Conservation (phyloP, 2,797 vertebrate species). For the Chloroceryle inda region DNA sequence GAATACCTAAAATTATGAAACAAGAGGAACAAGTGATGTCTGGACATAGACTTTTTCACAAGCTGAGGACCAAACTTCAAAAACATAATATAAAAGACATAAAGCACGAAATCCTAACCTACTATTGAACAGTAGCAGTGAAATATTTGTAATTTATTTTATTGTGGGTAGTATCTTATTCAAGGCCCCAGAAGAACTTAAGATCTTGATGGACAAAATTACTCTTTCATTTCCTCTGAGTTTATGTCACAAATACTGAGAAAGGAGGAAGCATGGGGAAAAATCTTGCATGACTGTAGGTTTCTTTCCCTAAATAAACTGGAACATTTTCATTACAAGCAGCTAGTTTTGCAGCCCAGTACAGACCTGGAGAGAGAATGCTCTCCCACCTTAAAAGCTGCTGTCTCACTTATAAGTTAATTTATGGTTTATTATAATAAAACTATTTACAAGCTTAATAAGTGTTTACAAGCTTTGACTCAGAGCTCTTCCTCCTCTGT, state of each 20-base stretch:
- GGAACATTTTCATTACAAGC: not conserved
- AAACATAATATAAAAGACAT: not conserved
- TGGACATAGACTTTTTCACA: not conserved
- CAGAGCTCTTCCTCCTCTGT: not conserved
- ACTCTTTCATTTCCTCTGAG: not conserved
- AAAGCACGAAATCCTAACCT: not conserved
- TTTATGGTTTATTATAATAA: not conserved
- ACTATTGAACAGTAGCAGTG: not conserved
- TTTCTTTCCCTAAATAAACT: not conserved
- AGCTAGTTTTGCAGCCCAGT: not conserved
- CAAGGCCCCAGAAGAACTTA: not conserved
- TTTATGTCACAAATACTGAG: not conserved
- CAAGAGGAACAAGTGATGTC: not conserved
- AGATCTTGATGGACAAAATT: not conserved
- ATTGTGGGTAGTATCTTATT: not conserved
- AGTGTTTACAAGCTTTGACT: conserved; percentile 14
- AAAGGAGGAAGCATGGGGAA: not conserved
- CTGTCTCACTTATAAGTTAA: not conserved
- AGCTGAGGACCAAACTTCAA: not conserved
- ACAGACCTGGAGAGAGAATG: not conserved
- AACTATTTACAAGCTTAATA: conserved; percentile 1
- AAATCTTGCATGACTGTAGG: not conserved
- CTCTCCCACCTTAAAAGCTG: not conserved
- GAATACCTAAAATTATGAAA: not conserved
- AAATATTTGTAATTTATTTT: not conserved